Conservation (phyloP, 2,888 invertebrate genomes). For the Phyllotreta cruciferae region DNA sequence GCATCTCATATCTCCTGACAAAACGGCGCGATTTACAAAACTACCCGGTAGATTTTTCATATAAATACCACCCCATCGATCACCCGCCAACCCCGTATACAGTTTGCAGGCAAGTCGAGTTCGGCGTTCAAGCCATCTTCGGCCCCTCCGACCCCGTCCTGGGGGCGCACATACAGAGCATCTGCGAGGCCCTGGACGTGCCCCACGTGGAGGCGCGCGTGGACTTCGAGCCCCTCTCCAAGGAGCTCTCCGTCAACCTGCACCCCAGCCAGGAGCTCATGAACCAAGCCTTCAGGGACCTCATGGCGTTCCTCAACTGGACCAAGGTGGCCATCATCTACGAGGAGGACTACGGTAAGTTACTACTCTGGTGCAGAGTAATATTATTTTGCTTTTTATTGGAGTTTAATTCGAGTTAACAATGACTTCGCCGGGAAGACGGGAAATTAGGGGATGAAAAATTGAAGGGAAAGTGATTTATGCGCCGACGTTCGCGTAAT, state of each 20-base stretch:
- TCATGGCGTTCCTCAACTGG: slow-evolving; percentile 90
- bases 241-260: slow-evolving; percentile 85
- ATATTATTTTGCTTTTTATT: neutral
- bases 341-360: slow-evolving; percentile 87
- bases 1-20: too few species aligned
- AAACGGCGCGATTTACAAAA: too few species aligned
- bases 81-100: too few species aligned
- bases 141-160: slow-evolving; percentile 86
- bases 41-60: too few species aligned
- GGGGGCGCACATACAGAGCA: slow-evolving; percentile 84
- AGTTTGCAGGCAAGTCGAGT: slow-evolving; percentile 83
- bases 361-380: too few species aligned
- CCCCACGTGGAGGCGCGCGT: slow-evolving; percentile 84
- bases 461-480: slow-evolving; percentile 24
- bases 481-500: slow-evolving; percentile 19
- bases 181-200: slow-evolving; percentile 88
- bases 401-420: slow-evolving; percentile 1
- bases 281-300: slow-evolving; percentile 83
- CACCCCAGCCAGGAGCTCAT: slow-evolving; percentile 85
- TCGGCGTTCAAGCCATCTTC: slow-evolving; percentile 86
- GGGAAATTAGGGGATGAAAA: slow-evolving; percentile 3
- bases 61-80: too few species aligned
- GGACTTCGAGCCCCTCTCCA: slow-evolving; percentile 69
- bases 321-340: slow-evolving; percentile 91
- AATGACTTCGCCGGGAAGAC: neutral